Evolutionary conservation across 1,140 invertebrate genomes (phyloP).

Genomic region (Brachionus rotundiformis): DNA sequence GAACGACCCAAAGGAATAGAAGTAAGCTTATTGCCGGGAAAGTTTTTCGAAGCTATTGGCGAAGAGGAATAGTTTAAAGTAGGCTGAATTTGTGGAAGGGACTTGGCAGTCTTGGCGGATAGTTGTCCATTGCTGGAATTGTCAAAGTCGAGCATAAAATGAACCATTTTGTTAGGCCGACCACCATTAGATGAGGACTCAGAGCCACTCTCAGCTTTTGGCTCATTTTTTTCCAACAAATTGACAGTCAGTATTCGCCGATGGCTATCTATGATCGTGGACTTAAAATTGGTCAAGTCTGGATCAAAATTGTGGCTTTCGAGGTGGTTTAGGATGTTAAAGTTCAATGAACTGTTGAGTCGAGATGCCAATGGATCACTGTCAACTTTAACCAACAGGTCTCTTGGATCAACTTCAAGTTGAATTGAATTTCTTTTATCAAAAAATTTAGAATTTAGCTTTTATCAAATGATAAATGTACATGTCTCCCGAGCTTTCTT

Average conservation of each 20-base stretch:
- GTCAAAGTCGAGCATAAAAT: slow-evolving; percentile 36
- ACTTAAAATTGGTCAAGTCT: not conserved
- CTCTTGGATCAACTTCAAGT: not conserved
- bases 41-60: not conserved
- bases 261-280: slow-evolving; percentile 20
- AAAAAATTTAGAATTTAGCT: not conserved
- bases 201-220: not conserved
- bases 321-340: not conserved
- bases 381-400: not conserved
- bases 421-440: not conserved
- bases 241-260: slow-evolving; percentile 22
- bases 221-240: not conserved
- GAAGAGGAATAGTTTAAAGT: not conserved
- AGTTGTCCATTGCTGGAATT: slow-evolving; percentile 22
- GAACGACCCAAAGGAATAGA: not conserved
- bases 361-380: not conserved
- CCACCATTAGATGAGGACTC: not conserved
- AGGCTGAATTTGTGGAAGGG: slow-evolving; percentile 5
- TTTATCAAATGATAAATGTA: too few species aligned
- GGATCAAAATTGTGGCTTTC: not conserved
- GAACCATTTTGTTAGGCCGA: slow-evolving; percentile 18
- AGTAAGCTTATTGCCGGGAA: slow-evolving; percentile 22
- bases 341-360: slow-evolving; percentile 1
- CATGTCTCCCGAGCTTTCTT: not conserved
- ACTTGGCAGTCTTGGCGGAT: not conserved